Evolutionary conservation across 2,797 vertebrate species (phyloP).

Genomic region (Simalia tracyae): DNA sequence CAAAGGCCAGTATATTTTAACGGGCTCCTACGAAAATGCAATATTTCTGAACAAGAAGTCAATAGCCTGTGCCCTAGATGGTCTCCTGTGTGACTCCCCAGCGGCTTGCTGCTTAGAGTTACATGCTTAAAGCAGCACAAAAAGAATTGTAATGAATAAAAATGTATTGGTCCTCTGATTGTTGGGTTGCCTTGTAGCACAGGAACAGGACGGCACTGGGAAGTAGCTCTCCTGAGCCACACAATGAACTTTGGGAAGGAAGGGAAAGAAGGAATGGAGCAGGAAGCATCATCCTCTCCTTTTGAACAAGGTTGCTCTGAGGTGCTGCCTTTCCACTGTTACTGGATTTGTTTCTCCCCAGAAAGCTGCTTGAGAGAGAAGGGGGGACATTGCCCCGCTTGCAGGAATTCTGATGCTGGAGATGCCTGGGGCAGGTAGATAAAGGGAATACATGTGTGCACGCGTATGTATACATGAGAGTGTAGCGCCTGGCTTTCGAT

Average conservation of each 20-base stretch:
- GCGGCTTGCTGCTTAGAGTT: not conserved
- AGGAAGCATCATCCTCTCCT: not conserved
- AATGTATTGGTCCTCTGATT: not conserved
- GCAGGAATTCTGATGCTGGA: not conserved
- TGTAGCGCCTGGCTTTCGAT: not conserved
- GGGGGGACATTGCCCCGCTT: not conserved
- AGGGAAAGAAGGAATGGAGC: not conserved
- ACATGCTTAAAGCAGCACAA: not conserved
- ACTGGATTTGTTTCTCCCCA: not conserved
- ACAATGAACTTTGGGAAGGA: not conserved
- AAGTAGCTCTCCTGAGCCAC: not conserved
- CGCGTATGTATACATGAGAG: too few species aligned
- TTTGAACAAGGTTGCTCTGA: not conserved
- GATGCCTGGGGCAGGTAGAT: not conserved
- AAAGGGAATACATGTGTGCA: not conserved
- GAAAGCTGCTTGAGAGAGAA: not conserved
- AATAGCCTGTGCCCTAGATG: not conserved
- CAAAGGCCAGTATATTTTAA: not conserved
- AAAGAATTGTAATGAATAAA: not conserved
- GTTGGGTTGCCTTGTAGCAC: not conserved
- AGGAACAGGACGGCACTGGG: not conserved
- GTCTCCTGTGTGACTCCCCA: not conserved
- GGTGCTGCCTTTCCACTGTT: not conserved
- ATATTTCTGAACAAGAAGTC: not conserved
- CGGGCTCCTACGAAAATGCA: not conserved